A percentile compares a stretch with the other conserved stretches of the same genome.
Evolutionary conservation across 2,888 invertebrate genomes (phyloP).

Genomic region (Formica aserva): DNA sequence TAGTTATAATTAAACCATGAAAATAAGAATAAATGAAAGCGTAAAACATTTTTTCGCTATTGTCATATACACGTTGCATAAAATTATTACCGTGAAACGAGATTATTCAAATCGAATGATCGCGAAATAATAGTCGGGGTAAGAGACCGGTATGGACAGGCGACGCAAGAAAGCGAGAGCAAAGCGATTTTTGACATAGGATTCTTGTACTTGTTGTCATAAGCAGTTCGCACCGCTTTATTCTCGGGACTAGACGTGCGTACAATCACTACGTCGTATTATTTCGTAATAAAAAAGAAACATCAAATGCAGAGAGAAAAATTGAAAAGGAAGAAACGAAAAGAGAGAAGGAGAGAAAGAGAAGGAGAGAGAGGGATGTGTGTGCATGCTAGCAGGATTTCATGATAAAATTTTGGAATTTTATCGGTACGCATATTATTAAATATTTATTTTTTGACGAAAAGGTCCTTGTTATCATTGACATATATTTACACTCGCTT

Average conservation of each 20-base stretch:
- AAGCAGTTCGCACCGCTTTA: slow-evolving; percentile 68
- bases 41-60: not conserved
- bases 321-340: not conserved
- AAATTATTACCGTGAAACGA: slow-evolving; percentile 68
- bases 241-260: slow-evolving; percentile 49
- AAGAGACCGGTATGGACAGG: slow-evolving; percentile 74
- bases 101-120: slow-evolving; percentile 70
- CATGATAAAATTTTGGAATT: slow-evolving; percentile 51
- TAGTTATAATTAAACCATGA: not conserved
- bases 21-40: slow-evolving; percentile 2
- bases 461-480: slow-evolving; percentile 38
- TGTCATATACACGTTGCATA: not conserved
- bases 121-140: slow-evolving; percentile 72
- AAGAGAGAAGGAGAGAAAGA: not conserved
- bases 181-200: slow-evolving; percentile 71
- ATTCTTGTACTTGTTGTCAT: slow-evolving; percentile 71
- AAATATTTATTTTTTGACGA: slow-evolving; percentile 45
- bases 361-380: not conserved
- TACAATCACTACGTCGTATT: slow-evolving; percentile 63
- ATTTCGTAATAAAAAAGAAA: slow-evolving; percentile 66
- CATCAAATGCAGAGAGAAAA: not conserved
- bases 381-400: slow-evolving; percentile 44
- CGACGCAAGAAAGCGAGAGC: slow-evolving; percentile 66
- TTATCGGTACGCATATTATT: slow-evolving; percentile 38
- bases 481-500: slow-evolving; percentile 9